These are phyloP conservation scores for Empis livida DNA, from an alignment of 2,888 invertebrate genomes.

Conservation along the genomic window DNA sequence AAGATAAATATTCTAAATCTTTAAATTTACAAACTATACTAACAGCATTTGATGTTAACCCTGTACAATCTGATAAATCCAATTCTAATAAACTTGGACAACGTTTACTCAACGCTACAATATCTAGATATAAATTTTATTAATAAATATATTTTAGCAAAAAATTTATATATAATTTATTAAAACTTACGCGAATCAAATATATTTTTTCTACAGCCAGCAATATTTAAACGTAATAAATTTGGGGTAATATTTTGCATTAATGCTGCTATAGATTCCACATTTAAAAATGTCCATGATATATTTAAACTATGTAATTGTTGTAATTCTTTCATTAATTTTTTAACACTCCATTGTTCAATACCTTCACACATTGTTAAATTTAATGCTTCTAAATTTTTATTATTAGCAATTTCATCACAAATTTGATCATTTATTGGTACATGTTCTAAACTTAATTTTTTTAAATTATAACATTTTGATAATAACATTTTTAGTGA, in stretches of 20 bases:
- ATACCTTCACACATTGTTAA: conserved; percentile 70
- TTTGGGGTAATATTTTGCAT: conserved; percentile 48
- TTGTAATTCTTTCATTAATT: conserved; percentile 42
- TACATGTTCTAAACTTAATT: conserved; percentile 75
- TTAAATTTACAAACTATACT: conserved; percentile 43
- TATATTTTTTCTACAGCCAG: conserved; percentile 66
- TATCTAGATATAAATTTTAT: conserved; percentile 42
- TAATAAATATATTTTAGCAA: not conserved
- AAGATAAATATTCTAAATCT: conserved; percentile 60
- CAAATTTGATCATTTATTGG: conserved; percentile 50
- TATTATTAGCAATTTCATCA: conserved; percentile 51
- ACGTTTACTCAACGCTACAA: conserved; percentile 46
- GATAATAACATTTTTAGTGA: conserved; percentile 47
- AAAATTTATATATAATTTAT: not conserved
- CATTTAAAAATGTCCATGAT: conserved; percentile 63
- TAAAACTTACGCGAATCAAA: conserved; percentile 55
- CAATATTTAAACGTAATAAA: conserved; percentile 62
- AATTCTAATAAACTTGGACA: conserved; percentile 67
- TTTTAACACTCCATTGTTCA: conserved; percentile 46
- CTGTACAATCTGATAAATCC: conserved; percentile 78
- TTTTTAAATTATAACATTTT: conserved; percentile 57
- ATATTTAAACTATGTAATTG: conserved; percentile 53
- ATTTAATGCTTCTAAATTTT: conserved; percentile 64
- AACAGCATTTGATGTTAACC: conserved; percentile 49
- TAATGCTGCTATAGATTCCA: conserved; percentile 45